Percentiles rank a stretch among this genome's conserved stretches.
These are phyloP conservation scores for Rostratula benghalensis DNA, from an alignment of 2,113 vertebrate species.

Conservation along the genomic window DNA sequence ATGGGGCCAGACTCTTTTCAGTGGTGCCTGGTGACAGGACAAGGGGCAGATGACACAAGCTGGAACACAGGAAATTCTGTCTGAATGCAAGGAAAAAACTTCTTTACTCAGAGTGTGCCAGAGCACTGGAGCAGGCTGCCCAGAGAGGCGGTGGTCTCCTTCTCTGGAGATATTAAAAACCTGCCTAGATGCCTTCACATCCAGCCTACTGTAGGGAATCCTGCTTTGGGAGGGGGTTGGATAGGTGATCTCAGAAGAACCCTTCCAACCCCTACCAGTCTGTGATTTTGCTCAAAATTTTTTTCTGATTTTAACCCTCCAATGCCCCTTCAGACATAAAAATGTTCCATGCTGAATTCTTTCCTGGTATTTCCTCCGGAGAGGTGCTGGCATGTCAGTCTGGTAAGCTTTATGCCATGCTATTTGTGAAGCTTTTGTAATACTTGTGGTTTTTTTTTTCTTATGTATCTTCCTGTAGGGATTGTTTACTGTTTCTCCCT, in stretches of 20 bases:
- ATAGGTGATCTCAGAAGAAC: not conserved
- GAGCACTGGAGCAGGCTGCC: not conserved
- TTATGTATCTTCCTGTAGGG: not conserved
- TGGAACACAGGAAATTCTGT: too few species aligned
- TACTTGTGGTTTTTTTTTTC: not conserved
- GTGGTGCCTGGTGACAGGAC: too few species aligned
- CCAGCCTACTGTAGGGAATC: not conserved
- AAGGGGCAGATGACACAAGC: too few species aligned
- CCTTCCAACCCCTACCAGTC: not conserved
- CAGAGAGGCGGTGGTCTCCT: not conserved
- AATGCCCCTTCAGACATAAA: not conserved
- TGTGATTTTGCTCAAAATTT: not conserved
- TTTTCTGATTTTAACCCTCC: not conserved
- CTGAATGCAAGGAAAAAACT: too few species aligned
- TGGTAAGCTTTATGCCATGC: not conserved
- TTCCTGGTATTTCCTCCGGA: not conserved
- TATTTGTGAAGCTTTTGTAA: constrained; percentile 29
- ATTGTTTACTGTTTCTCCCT: not conserved
- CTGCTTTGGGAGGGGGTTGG: not conserved
- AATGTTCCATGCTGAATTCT: not conserved
- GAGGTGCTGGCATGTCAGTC: not conserved
- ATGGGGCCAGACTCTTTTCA: too few species aligned
- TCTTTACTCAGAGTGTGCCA: not conserved
- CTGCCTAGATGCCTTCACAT: not conserved
- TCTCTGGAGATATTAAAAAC: not conserved